phyloP scores from a whole-genome alignment of 2,113 vertebrate genomes.

The Conger conger region DNA sequence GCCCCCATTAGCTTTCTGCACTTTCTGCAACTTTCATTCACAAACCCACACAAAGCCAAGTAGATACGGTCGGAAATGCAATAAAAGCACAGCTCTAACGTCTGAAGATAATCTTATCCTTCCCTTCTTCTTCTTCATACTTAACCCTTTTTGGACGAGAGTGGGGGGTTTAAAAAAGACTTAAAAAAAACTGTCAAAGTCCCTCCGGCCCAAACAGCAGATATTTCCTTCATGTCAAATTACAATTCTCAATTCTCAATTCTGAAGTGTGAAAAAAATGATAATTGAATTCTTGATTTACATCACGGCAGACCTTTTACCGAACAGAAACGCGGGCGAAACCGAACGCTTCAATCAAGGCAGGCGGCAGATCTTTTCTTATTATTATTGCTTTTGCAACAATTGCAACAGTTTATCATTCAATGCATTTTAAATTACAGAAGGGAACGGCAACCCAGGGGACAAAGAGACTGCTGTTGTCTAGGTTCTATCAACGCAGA shows the following conservation, averaged over 20 bases:
- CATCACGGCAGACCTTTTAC: background rate
- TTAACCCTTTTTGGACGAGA: background rate
- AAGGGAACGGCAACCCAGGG: background rate
- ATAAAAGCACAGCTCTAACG: background rate
- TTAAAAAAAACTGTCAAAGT: background rate
- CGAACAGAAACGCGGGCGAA: background rate
- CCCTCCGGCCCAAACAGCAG: background rate
- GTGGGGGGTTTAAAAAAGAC: no score
- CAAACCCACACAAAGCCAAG: background rate
- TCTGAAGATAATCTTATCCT: background rate
- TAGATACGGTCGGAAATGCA: background rate
- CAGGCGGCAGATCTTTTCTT: background rate
- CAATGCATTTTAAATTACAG: no score
- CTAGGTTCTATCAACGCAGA: background rate
- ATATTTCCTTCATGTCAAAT: background rate
- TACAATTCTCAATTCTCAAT: background rate
- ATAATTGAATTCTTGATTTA: background rate
- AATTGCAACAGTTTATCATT: background rate
- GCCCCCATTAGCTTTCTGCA: background rate
- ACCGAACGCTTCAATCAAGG: background rate
- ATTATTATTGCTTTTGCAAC: background rate
- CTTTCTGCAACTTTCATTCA: background rate
- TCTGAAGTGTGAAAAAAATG: background rate
- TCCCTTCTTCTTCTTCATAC: background rate
- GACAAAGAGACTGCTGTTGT: background rate